Evolutionary conservation across 2,797 vertebrate genomes (phyloP), one percentile per base, ranked within the genome.

Genomic region (Otolemur crassicaudatus): DNA sequence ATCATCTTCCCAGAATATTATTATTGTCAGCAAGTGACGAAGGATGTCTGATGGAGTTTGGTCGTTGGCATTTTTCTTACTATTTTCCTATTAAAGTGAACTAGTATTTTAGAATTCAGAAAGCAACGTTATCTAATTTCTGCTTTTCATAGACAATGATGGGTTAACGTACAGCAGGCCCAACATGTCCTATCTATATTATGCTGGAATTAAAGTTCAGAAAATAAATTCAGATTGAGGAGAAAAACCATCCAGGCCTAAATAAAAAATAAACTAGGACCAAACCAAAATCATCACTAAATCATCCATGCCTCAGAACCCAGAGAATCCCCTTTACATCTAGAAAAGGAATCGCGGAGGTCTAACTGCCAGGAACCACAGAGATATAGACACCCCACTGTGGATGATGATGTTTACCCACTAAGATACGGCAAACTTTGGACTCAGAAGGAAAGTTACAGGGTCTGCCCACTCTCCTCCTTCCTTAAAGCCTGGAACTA

Each of bases 221-320:
- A 87, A 90, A 96, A n/a, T 27, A 69, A 73, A 85, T 69, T 92
- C 60, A 91, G 7, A 56, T 73, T 72, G 37, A 49, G 7, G n/a
- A 10, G 43, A 60, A 29, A 25, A 95, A 34, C 1, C 9, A 46
- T 19, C 27, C 70, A 91, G 31, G 22, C 7, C 87, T 80, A 95
- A 92, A 91, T 61, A 92, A 96, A 88, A 4, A 90, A 86, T 25
- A 79, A 56, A 77, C 20, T 37, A 82, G 80, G 8, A 34, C 7
- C 17, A 89, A 91, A 91, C 70, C 60, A 91, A 97, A 96, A 91
- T 40, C 89, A 82, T 70, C 37, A 61, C 58, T 60, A 19, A 79
- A 40, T 11, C 60, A 49, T 61, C 85, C 40, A 87, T 65, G 4
- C 11, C 10, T 11, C 0, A 19, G 31, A 76, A 92, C 22, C 83